Evolutionary conservation across 2,113 vertebrate genomes (phyloP).

Genomic region (Leucopsar rothschildi): DNA sequence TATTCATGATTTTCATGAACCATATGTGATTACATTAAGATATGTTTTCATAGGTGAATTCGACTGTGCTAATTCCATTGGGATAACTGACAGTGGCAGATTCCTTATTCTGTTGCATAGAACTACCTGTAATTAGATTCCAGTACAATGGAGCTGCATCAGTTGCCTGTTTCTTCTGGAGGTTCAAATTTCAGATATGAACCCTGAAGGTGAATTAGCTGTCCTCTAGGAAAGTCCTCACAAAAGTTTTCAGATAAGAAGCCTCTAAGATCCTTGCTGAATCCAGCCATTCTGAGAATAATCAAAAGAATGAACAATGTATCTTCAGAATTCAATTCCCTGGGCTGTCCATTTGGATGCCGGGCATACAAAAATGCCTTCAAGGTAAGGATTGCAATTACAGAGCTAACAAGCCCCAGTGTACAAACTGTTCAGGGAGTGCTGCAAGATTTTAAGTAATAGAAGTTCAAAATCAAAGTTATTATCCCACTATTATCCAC

Average conservation of each 20-base stretch:
- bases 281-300: neutral
- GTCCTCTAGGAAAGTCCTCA: neutral
- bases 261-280: neutral
- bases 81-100: neutral
- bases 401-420: conserved; percentile 1
- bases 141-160: neutral
- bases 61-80: neutral
- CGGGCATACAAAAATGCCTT: conserved; percentile 10
- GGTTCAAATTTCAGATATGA: neutral
- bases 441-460: conserved; percentile 49
- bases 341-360: neutral
- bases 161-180: neutral
- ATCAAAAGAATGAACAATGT: conserved; percentile 1
- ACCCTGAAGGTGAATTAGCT: neutral
- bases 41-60: neutral
- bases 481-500: conserved; percentile 41
- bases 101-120: neutral
- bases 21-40: neutral
- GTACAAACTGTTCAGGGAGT: neutral
- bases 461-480: conserved; percentile 49
- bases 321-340: neutral
- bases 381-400: conserved; percentile 37
- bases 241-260: neutral
- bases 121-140: neutral
- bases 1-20: neutral